Percentiles rank a stretch among this genome's conserved stretches.
Evolutionary conservation across 2,113 vertebrate genomes (phyloP).

Genomic region (Callionymus lyra): DNA sequence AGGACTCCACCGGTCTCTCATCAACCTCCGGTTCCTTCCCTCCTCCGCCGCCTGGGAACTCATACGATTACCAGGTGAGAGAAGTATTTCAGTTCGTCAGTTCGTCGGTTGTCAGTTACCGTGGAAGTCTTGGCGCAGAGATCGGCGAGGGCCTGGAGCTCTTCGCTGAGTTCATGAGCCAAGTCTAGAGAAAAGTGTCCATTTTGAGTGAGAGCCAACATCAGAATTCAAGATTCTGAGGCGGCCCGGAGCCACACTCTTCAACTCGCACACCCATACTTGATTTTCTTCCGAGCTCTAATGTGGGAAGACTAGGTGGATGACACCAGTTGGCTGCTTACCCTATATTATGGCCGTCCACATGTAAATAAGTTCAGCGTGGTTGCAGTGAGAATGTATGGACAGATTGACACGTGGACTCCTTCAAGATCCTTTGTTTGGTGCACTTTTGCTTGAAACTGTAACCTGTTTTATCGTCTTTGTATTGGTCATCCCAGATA

Average conservation of each 20-base stretch:
- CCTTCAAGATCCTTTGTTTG: no score
- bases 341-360: background rate
- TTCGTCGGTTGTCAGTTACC: conserved; percentile 21
- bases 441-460: no score
- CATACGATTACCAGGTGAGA: conserved; percentile 62
- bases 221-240: conserved; percentile 21
- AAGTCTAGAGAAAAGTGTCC: conserved; percentile 15
- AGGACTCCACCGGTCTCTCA: conserved; percentile 55
- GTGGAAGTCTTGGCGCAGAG: conserved; percentile 12
- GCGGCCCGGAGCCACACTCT: conserved; percentile 24
- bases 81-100: conserved; percentile 1
- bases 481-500: conserved; percentile 8
- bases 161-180: conserved; percentile 17
- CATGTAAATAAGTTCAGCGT: no score
- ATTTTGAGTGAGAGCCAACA: conserved; percentile 27
- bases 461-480: conserved; percentile 7
- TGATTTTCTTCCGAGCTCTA: background rate
- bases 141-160: conserved; percentile 10
- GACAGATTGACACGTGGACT: no score
- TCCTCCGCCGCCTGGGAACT: conserved; percentile 59
- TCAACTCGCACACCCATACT: conserved; percentile 3
- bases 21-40: conserved; percentile 60
- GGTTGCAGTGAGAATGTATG: no score
- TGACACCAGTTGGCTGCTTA: conserved; percentile 62
- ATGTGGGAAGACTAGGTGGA: conserved; percentile 40